A percentile compares a stretch with the other conserved stretches of the same genome.
phyloP scores from a whole-genome alignment of 2,797 vertebrate species.

The Xenopus petersii region DNA sequence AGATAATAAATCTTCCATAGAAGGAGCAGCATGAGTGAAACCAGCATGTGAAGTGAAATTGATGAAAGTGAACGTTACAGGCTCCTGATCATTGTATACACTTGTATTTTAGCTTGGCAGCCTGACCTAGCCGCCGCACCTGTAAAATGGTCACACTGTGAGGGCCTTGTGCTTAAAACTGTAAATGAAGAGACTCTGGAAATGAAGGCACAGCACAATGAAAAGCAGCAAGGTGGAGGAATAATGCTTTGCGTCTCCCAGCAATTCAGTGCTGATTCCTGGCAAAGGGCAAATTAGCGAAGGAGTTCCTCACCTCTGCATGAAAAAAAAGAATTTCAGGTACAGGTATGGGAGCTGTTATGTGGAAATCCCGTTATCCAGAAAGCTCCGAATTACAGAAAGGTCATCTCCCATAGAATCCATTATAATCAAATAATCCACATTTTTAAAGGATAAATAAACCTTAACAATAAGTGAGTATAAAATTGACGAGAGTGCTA shows the following conservation, averaged over 20 bases:
- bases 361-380: too few relatives aligned
- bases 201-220: constrained; percentile 39
- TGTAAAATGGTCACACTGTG: constrained; percentile 57
- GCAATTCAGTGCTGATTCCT: too few relatives aligned
- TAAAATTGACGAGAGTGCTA: too few relatives aligned
- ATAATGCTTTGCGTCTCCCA: constrained; percentile 2
- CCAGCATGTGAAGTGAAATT: constrained; percentile 33
- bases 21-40: constrained; percentile 22
- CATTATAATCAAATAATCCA: too few relatives aligned
- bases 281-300: too few relatives aligned
- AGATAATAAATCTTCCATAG: background rate
- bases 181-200: constrained; percentile 56
- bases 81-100: constrained; percentile 48
- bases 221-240: constrained; percentile 3
- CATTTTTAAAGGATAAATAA: too few relatives aligned
- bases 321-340: too few relatives aligned
- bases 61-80: constrained; percentile 23
- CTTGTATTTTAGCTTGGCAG: constrained; percentile 55
- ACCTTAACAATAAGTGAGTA: too few relatives aligned
- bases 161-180: constrained; percentile 55
- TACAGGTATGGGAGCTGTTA: too few relatives aligned
- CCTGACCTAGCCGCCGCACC: constrained; percentile 55
- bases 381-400: too few relatives aligned
- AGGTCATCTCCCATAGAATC: too few relatives aligned
- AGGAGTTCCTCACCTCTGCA: too few relatives aligned